Evolutionary conservation across 2,888 invertebrate genomes (phyloP).

Genomic region (Apotomis turbidana): DNA sequence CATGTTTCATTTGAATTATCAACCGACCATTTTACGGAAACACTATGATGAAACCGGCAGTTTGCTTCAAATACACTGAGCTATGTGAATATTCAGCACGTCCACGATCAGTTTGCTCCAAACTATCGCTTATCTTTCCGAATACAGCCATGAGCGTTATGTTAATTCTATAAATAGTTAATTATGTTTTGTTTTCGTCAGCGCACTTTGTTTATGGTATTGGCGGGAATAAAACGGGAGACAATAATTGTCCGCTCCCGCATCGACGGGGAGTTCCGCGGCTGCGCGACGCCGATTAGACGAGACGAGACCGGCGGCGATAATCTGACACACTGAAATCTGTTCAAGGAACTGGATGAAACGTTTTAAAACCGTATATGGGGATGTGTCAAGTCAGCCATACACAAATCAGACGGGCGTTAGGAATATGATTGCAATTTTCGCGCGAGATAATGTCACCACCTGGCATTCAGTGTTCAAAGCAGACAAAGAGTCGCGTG

Average conservation of each 20-base stretch:
- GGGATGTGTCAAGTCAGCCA: too few relatives aligned
- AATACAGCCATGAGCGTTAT: constrained; percentile 6
- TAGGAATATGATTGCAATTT: too few relatives aligned
- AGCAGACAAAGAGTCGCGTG: too few relatives aligned
- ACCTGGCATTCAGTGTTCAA: too few relatives aligned
- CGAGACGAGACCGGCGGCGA: neutral
- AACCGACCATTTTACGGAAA: neutral
- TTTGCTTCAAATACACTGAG: too few relatives aligned
- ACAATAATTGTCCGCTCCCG: constrained; percentile 56
- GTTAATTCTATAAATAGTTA: constrained; percentile 4
- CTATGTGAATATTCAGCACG: too few relatives aligned
- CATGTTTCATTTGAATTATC: neutral
- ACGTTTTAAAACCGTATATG: neutral
- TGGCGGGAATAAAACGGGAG: constrained; percentile 55
- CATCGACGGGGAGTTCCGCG: constrained; percentile 47
- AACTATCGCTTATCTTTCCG: neutral
- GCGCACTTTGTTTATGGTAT: constrained; percentile 38
- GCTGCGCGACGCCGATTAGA: constrained; percentile 19
- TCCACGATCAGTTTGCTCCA: neutral
- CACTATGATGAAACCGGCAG: neutral
- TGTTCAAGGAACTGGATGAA: neutral
- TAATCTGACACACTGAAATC: neutral
- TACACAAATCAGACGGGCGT: too few relatives aligned
- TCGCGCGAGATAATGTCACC: too few relatives aligned
- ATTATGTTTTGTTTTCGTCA: constrained; percentile 30